Evolutionary conservation across 2,797 vertebrate species (phyloP), one percentile per base, ranked within the genome.

Genomic region (Erithacus rubecula): DNA sequence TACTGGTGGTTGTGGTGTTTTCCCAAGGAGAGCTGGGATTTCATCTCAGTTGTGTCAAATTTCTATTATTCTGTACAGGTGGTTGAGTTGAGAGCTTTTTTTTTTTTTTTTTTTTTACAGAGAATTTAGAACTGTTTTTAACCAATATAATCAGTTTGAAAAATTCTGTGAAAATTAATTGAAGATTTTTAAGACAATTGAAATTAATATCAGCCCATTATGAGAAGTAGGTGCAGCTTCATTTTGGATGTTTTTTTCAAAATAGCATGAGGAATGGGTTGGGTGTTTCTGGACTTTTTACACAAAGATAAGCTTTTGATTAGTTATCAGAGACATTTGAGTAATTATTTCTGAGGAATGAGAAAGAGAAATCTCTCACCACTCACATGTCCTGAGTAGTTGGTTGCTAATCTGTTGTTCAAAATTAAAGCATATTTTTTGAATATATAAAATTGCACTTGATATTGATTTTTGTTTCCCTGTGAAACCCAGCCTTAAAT

Each of bases 31-130:
- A 3, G 29, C 12, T 92, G 71, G 49, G 53, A 49, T 77, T 83
- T 39, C 39, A 15, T 39, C 52, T 79, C 47, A 5, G 5, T 6
- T 43, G 5, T 59, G 21, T 36, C 49, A 29, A 24, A 60, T 37
- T 75, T 22, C 10, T 43, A 2, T 67, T 8, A 3, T 59, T 55
- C 9, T 84, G 0, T 55, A 8, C 17, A 56, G 16, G 14, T 44
- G 11, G 7, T 11, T 32, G 19, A 32, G 30, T 3, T 53, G 52
- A n/a, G 52, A n/a, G 19, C 52, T 7, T 44, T 43, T 49, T 46
- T 26, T 1, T 0, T 19, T 26, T 15, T 30, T 7, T 44, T 43
- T 49, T 46, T 26, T 1, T 0, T 19, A 29, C 16, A 82, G 9
- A 55, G 10, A 8, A 56, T 41, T 78, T 67, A 22, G 32, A 75